Evolutionary conservation across 92 coral and sea anemone genomes (phyloP).

Genomic region (Chrysogorgia sp.): DNA sequence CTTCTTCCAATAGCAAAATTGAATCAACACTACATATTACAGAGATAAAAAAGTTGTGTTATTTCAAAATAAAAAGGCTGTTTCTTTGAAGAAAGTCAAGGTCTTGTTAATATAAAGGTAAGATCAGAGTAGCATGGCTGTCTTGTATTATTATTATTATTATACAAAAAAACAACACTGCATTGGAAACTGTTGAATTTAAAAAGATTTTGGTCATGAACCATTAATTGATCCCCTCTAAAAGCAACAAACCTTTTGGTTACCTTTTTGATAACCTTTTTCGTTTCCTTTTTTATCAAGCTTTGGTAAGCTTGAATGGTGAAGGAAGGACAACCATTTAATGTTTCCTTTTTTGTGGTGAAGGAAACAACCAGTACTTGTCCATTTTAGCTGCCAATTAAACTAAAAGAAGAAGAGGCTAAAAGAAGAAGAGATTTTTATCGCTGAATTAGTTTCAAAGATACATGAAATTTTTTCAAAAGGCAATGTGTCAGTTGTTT

Average conservation of each 20-base stretch:
- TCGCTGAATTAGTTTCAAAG: slow-evolving; percentile 15
- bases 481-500: no score
- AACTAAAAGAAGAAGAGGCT: slow-evolving; percentile 18
- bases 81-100: no score
- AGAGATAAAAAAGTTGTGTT: neutral
- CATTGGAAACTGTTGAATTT: neutral
- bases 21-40: slow-evolving; percentile 78
- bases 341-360: slow-evolving; percentile 46
- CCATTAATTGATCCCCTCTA: neutral
- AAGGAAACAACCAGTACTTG: slow-evolving; percentile 37
- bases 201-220: neutral
- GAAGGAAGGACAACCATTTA: slow-evolving; percentile 98
- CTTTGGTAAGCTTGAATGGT: slow-evolving; percentile 87
- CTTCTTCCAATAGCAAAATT: slow-evolving; percentile 85
- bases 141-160: no score
- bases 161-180: no score
- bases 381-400: slow-evolving; percentile 20
- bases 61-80: neutral
- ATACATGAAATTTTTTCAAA: no score
- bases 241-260: neutral
- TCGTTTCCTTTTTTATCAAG: slow-evolving; percentile 93
- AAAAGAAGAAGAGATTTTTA: slow-evolving; percentile 46
- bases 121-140: no score
- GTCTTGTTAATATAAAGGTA: no score
- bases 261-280: neutral